Evolutionary conservation across 1,140 invertebrate genomes (phyloP).

Genomic region (Heterodera schachtii): DNA sequence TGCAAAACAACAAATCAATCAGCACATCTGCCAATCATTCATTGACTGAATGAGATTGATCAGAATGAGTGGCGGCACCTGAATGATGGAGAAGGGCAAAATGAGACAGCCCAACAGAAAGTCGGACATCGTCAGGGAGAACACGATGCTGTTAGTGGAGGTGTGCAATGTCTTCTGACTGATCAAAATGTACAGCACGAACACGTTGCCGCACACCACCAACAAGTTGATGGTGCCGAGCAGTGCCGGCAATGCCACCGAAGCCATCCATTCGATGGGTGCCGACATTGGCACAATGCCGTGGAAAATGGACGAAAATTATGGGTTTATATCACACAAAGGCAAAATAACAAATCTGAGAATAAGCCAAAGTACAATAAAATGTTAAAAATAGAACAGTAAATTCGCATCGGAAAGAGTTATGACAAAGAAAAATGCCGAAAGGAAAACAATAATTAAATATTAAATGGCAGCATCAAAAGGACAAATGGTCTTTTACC

Average conservation of each 20-base stretch:
- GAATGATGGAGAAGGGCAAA: constrained; percentile 66
- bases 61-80: constrained; percentile 38
- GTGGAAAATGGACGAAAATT: background rate
- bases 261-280: constrained; percentile 10
- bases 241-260: constrained; percentile 36
- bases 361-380: too few relatives aligned
- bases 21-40: too few relatives aligned
- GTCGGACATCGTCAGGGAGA: constrained; percentile 65
- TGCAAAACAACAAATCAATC: constrained; percentile 32
- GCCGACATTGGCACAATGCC: constrained; percentile 12
- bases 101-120: constrained; percentile 67
- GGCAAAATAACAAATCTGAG: too few relatives aligned
- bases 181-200: constrained; percentile 62
- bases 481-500: too few relatives aligned
- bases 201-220: constrained; percentile 62
- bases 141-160: constrained; percentile 60
- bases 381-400: background rate
- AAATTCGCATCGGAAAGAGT: background rate
- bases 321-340: too few relatives aligned
- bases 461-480: background rate
- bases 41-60: too few relatives aligned
- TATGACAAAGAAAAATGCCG: background rate
- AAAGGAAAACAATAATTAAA: constrained; percentile 8
- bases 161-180: constrained; percentile 60
- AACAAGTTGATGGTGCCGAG: constrained; percentile 59